Base-by-base conservation (phyloP, 1,140 invertebrate genomes). In the Danaus melanippus region DNA sequence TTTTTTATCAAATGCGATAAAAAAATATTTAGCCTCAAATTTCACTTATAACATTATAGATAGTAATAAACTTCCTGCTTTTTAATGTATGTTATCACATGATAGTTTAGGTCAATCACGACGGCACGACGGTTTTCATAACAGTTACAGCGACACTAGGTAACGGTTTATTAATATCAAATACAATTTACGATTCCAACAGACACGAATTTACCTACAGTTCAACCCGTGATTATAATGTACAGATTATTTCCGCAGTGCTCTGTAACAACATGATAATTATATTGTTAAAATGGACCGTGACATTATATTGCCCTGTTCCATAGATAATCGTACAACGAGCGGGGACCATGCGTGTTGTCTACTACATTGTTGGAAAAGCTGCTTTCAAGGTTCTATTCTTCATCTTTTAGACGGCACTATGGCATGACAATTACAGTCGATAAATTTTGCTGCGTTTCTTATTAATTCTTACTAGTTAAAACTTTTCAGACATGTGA, bases 381-480 rank as follows among this genome's bases (percentile, higher is more conserved):
- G 82, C 84, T 87, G 84, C 82, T 85, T 85, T 73, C 84, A 87
- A 87, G 84, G 84, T 87, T 85, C 72, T 82, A 76, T 80, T 84
- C 78, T 76, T 74, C 76, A 84, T 86, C 78, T 84, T 79, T 83
- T 86, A 86, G 82, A 85, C 65, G 82, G 82, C 84, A 85, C 84
- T 76, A 82, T 86, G 84, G 84, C 84, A 86, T 86, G 84, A 84
- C 71, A 84, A 71, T 84, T 83, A 80, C 81, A 82, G 79, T 83
- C 79, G 74, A 84, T 79, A 79, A 84, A 80, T 73, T 84, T 84
- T 74, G 80, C 82, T 86, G 79, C 84, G 84, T 85, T 86, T 84
- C 74, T 81, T 86, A 81, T 79, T 79, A 78, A 80, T 75, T 81
- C 78, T 82, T 80, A 77, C 76, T 81, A 84, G 76, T 76, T 80